Evolutionary conservation across 64 coral and sea anemone species (phyloP), one percentile per base, ranked within the genome.

Genomic region (Actinia equina): DNA sequence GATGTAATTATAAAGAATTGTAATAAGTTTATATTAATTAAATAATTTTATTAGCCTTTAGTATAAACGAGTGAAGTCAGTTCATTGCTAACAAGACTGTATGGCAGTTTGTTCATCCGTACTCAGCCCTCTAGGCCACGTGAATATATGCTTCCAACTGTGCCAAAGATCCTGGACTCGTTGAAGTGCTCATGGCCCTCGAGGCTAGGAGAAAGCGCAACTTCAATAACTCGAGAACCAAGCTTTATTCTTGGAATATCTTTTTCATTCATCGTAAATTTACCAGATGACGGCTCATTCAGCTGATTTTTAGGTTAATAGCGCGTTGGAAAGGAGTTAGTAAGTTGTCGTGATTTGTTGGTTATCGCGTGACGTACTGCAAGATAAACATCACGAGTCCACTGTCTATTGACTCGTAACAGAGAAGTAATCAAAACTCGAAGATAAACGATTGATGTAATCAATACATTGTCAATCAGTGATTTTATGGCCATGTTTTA

Each of bases 131-230:
- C 1, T n/a, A 23, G n/a, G 62, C 62, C 22, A 23, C n/a, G 62
- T 65, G 62, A 65, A 69, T 69, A 74, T 26, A 74, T 74, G 69
- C 27, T 74, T 74, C 69, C 69, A 74, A 74, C 69, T 74, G 69
- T 12, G 69, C 69, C 27, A 49, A 65, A 2, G 69, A 74, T 74
- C 26, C 69, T 74, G 11, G 11, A 41, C 69, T 74, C 25, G 69
- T 25, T 74, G 26, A 26, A 14, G 25, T 2, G 20, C 5, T n/a
- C 22, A 25, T 71, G 30, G 30, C 22, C 65, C 65, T 71, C 65
- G 65, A 71, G 65, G 65, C 65, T 26, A 25, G 14, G 10, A 74
- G 15, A 74, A 74, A n/a, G 12, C 26, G 7, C 69, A 74, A 30
- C 27, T 74, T 2, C 12, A 2, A 71, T 13, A 74, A 4, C 9